Conservation (phyloP, 2,797 vertebrate species). For the Chrosomus eos region DNA sequence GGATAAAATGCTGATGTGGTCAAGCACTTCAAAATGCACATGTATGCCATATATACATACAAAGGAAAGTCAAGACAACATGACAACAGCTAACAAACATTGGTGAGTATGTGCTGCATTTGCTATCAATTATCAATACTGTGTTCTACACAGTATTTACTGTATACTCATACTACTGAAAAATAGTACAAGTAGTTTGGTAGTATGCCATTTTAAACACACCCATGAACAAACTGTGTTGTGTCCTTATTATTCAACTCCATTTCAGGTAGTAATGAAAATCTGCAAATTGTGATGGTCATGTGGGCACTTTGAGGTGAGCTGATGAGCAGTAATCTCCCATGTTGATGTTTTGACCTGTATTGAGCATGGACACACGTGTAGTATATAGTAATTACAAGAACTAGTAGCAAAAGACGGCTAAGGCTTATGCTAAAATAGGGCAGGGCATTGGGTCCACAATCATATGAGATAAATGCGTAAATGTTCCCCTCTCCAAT, state of each 20-base stretch:
- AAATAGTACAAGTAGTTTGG: not conserved
- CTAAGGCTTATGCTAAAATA: not conserved
- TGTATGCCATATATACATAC: not conserved
- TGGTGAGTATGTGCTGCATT: not conserved
- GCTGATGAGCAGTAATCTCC: conserved; percentile 4
- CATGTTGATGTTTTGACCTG: not conserved
- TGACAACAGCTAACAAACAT: not conserved
- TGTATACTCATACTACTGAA: not conserved
- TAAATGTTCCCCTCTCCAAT: not conserved
- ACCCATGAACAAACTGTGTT: not conserved
- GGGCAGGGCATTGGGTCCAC: not conserved
- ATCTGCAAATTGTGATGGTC: not conserved
- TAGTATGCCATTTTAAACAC: not conserved
- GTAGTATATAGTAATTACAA: not conserved
- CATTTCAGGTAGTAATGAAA: conserved; percentile 12
- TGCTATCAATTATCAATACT: not conserved
- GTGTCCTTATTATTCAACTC: not conserved
- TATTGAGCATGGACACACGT: not conserved
- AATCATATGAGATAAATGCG: conserved; percentile 47
- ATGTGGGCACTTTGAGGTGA: not conserved
- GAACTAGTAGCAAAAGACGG: not conserved
- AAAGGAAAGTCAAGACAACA: not conserved
- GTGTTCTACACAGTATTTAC: not conserved
- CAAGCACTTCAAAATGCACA: conserved; percentile 8
- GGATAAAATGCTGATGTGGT: not conserved